Evolutionary conservation across 1,140 invertebrate species (phyloP), one percentile per base, ranked within the genome.

Genomic region (Drosophila varians): DNA sequence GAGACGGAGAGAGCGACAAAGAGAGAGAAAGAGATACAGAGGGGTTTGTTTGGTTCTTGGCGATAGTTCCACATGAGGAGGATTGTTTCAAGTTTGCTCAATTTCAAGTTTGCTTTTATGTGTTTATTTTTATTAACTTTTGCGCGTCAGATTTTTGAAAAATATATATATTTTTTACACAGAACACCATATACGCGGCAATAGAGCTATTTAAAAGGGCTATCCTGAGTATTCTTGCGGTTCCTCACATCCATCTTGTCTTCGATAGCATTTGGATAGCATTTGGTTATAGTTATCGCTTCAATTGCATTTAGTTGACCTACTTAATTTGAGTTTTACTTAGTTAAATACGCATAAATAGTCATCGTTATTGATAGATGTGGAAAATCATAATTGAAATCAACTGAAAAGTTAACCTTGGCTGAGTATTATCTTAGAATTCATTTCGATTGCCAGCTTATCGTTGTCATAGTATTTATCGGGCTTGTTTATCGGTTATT

Each of bases 321-420:
- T 66, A 66, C 64, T 66, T 66, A 66, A 53, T 43, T 40, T 54
- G 56, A 34, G 38, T 53, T 61, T 60, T 49, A 71, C 69, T 75
- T 84, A 84, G 53, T 68, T 73, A 60, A 34, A 80, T 80, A 76
- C 73, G 73, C 74, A 83, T 79, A 90, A 90, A 90, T 90, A 90
- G 89, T 90, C 89, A 90, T 90, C 89, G 89, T 90, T 90, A 90
- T 90, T 90, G 89, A 90, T 90, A 90, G 79, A 89, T 90, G 84
- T 89, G 75, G 69, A 89, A 86, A 87, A 87, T 88, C 70, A 88
- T 74, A 87, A 82, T 82, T 87, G 54, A 87, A 87, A 87, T 82
- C 65, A 87, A 87, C 79, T 77, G 46, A 86, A 86, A 87, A 82
- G 16, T 54, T 71, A 77, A 77, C 56, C 68, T 65, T 69, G 49